A percentile compares a stretch with the other conserved stretches of the same genome.
These are phyloP conservation scores for Drosophila mimetica DNA, from an alignment of 2,888 invertebrate species.

Conservation along the genomic window DNA sequence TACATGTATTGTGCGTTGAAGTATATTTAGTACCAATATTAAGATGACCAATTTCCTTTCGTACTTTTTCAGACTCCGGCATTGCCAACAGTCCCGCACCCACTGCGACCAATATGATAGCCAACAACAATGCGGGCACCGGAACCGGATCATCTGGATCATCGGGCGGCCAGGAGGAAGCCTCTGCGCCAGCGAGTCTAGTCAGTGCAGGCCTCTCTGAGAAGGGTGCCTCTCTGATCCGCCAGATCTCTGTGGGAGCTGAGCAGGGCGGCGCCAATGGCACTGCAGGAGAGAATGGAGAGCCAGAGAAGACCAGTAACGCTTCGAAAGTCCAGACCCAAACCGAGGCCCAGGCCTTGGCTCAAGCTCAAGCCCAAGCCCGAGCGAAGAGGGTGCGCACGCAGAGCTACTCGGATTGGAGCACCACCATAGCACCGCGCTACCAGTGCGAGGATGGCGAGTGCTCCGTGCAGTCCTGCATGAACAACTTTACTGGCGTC, in stretches of 20 bases:
- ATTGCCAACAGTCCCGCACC: conserved; percentile 84
- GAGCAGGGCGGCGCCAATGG: conserved; percentile 17
- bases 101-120: conserved; percentile 22
- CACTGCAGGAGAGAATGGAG: not conserved
- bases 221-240: conserved; percentile 80
- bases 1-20: too few species aligned
- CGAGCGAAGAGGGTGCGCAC: conserved; percentile 81
- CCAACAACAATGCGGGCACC: conserved; percentile 13
- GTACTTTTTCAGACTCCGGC: conserved; percentile 79
- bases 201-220: conserved; percentile 81
- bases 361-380: conserved; percentile 22
- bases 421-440: conserved; percentile 87
- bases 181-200: conserved; percentile 66
- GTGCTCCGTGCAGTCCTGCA: conserved; percentile 94
- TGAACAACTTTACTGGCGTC: conserved; percentile 95
- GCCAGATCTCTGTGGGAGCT: conserved; percentile 63
- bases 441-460: conserved; percentile 91
- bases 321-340: not conserved
- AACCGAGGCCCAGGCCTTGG: conserved; percentile 14
- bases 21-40: too few species aligned
- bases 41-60: not conserved
- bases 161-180: conserved; percentile 11
- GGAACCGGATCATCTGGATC: not conserved
- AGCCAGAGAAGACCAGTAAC: conserved; percentile 14
- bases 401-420: conserved; percentile 84